Evolutionary conservation across 2,888 invertebrate species (phyloP).

Genomic region (Machimus rusticus): DNA sequence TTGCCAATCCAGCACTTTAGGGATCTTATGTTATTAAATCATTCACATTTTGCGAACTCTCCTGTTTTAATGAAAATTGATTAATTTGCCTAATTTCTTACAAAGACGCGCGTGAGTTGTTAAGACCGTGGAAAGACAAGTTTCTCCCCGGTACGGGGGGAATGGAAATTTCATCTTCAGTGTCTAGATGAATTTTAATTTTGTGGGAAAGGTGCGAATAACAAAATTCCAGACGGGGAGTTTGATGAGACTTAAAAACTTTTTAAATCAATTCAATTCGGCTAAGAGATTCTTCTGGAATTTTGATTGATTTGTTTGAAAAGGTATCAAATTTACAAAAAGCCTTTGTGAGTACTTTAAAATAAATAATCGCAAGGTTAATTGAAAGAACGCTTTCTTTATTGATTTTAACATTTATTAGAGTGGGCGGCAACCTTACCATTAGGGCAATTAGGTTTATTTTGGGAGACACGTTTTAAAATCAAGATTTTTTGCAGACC

Average conservation of each 20-base stretch:
- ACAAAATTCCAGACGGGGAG: neutral
- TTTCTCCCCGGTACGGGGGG: neutral
- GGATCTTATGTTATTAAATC: neutral
- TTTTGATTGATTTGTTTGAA: neutral
- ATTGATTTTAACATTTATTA: neutral
- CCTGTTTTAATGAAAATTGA: slow-evolving; percentile 22
- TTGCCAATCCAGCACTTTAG: neutral
- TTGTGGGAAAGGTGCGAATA: neutral
- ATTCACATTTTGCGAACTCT: neutral
- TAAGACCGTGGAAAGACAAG: neutral
- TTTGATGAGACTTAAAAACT: neutral
- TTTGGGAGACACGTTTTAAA: neutral
- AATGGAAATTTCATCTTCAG: neutral
- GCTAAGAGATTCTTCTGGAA: neutral
- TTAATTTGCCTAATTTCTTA: slow-evolving; percentile 16
- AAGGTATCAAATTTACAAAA: neutral
- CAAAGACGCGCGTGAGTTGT: neutral
- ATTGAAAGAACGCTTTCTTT: neutral
- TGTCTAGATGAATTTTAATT: neutral
- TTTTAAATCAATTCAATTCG: neutral
- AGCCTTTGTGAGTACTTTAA: neutral
- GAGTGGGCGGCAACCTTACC: neutral
- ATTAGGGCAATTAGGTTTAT: neutral
- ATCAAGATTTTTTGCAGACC: neutral
- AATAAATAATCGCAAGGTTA: neutral